Conservation (phyloP, 2,888 invertebrate genomes). For the Tetragnatha montana region DNA sequence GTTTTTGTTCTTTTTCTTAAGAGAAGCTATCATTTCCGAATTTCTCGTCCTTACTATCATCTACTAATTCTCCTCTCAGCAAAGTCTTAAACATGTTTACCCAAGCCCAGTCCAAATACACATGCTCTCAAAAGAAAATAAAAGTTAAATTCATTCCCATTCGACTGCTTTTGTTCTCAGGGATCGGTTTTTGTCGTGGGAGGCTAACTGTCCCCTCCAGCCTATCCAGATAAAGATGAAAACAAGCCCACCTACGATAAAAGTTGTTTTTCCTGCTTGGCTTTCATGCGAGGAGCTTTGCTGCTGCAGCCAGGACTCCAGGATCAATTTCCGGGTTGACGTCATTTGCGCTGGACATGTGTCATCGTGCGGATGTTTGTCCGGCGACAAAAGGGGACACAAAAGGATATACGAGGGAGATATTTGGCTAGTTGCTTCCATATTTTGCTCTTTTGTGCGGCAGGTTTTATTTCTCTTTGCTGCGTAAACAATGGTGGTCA, state of each 20-base stretch:
- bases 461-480: background rate
- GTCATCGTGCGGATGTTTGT: slow-evolving; percentile 37
- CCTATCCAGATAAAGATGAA: slow-evolving; percentile 10
- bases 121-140: slow-evolving; percentile 20
- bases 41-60: background rate
- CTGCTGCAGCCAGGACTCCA: slow-evolving; percentile 19
- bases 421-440: background rate
- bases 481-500: background rate
- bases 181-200: background rate
- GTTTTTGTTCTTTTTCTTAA: background rate
- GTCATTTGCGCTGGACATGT: slow-evolving; percentile 62
- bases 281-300: slow-evolving; percentile 29
- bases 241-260: slow-evolving; percentile 5
- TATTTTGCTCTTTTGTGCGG: background rate
- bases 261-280: slow-evolving; percentile 14
- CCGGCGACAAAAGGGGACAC: slow-evolving; percentile 19
- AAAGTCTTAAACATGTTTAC: slow-evolving; percentile 2
- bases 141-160: slow-evolving; percentile 39
- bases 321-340: slow-evolving; percentile 61
- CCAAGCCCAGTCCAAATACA: background rate
- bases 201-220: background rate
- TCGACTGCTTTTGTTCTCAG: background rate
- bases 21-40: background rate
- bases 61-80: slow-evolving; percentile 12
- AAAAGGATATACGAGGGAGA: slow-evolving; percentile 7